Base-by-base conservation (phyloP, 2,888 invertebrate species). In the Lochmaea crataegi region DNA sequence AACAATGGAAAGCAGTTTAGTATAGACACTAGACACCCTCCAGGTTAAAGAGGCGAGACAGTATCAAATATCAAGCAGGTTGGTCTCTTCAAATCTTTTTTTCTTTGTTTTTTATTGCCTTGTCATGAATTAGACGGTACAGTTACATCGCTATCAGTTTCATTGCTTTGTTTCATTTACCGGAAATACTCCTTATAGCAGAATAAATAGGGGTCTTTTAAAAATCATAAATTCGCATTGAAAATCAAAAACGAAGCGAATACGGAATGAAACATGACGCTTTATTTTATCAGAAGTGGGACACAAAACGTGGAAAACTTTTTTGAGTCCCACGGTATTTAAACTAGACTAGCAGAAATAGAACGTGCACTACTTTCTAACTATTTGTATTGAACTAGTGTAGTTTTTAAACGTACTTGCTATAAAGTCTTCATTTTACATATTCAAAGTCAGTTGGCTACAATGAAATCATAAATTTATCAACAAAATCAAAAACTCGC, bases 391-490 rank as follows among this genome's bases (percentile, higher is more conserved):
- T 32, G 32, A 32, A 32, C 32, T 5, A 38, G 2, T 38, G 32
- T 38, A 38, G 9, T 7, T 38, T 45, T 45, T 45, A 45, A 56
- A 56, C 22, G 14, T 38, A 38, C 32, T 38, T 7, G 32, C 56
- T 56, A 56, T 56, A 57, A 18, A 38, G 11, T 57, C 18, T 57
- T 16, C 57, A 26, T 26, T 14, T 12, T 66, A 66, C 58, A 48
- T 58, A 68, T 68, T 68, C 67, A 45, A 60, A 32, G 22, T 58
- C 45, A 16, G 67, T 68, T n/a, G 16, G 48, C 67, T 45, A 42
- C 41, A 16, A 69, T 48, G 42, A 64, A 68, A 68, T 72, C 72
- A 68, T 72, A 68, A 68, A 72, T 68, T 72, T 65, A 65, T 68
- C 68, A 65, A 65, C 64, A 22, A 63, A 68, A 68, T 65, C 42